Conservation (phyloP, 2,113 vertebrate species). For the Hyla sarda region DNA sequence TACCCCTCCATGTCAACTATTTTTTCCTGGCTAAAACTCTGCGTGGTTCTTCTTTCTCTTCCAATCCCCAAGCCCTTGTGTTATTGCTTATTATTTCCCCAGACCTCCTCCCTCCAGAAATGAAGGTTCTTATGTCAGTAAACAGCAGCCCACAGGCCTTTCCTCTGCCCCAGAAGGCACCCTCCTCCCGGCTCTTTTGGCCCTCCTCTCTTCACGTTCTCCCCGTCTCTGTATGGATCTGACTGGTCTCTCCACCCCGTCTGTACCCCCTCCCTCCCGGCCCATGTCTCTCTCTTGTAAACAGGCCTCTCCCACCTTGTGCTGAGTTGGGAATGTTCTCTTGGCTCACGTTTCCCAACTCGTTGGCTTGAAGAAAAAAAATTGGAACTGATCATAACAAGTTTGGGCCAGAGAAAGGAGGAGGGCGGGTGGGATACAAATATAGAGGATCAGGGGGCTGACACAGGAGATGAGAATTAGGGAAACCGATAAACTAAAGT, state of each 20-base stretch:
- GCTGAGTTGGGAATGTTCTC: constrained; percentile 51
- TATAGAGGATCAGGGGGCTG: constrained; percentile 12
- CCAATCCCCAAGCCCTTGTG: background rate
- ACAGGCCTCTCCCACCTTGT: constrained; percentile 56
- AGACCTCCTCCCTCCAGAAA: constrained; percentile 9
- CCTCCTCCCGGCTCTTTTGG: background rate
- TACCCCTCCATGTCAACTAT: constrained; percentile 1
- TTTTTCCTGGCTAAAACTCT: background rate
- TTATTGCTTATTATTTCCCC: constrained; percentile 37
- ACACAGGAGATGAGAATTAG: background rate
- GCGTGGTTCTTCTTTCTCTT: background rate
- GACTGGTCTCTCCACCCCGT: background rate
- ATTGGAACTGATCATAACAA: constrained; percentile 45
- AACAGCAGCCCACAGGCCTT: constrained; percentile 21
- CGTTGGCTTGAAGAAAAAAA: constrained; percentile 43
- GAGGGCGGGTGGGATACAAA: constrained; percentile 21
- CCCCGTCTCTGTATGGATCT: constrained; percentile 20
- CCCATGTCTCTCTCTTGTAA: constrained; percentile 11
- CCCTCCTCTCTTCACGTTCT: constrained; percentile 10
- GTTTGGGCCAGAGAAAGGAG: constrained; percentile 14
- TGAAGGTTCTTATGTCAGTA: constrained; percentile 41
- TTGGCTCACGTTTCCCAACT: constrained; percentile 33
- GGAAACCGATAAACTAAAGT: background rate
- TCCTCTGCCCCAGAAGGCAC: constrained; percentile 1
- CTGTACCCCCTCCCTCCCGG: background rate